These are phyloP conservation scores for Periparus ater DNA, from an alignment of 2,797 vertebrate genomes.

Conservation along the genomic window DNA sequence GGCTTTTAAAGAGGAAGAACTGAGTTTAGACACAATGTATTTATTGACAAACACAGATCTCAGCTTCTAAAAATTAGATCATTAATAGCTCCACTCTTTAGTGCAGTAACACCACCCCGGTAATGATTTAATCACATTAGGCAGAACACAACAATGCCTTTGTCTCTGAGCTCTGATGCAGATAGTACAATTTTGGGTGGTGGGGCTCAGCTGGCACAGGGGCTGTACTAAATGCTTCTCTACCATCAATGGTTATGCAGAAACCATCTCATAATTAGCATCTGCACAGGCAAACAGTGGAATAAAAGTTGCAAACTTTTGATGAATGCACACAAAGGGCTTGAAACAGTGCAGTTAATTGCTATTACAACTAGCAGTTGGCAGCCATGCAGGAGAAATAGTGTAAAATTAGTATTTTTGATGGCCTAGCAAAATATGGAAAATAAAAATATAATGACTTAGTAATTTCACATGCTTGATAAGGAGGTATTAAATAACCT, in stretches of 20 bases:
- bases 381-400: neutral
- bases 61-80: neutral
- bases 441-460: neutral
- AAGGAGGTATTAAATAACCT: neutral
- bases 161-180: neutral
- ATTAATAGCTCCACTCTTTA: neutral
- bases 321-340: neutral
- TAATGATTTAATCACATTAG: neutral
- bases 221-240: neutral
- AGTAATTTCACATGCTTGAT: neutral
- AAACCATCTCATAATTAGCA: constrained; percentile 21
- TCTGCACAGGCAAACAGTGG: neutral
- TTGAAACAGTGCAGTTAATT: neutral
- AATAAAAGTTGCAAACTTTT: constrained; percentile 25
- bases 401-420: neutral
- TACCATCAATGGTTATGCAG: neutral
- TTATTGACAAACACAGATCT: neutral
- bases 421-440: neutral
- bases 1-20: neutral
- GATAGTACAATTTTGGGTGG: neutral
- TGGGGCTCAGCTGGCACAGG: constrained; percentile 35
- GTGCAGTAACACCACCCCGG: neutral
- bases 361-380: neutral
- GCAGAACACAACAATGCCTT: neutral
- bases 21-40: neutral